phyloP scores from a whole-genome alignment of 2,113 vertebrate genomes.

The Butorides virescens region DNA sequence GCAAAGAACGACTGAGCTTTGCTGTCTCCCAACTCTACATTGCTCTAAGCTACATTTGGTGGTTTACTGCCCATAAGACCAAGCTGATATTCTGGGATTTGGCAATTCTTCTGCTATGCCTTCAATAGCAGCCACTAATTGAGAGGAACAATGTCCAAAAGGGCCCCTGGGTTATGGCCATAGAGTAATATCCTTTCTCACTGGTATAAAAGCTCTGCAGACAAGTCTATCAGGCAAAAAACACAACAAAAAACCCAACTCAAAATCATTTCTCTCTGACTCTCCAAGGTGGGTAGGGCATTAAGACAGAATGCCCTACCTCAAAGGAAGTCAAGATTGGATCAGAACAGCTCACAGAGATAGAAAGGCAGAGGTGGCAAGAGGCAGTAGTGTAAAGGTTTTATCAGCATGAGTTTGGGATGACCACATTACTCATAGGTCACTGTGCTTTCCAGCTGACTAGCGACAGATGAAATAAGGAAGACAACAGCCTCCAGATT shows the following conservation, averaged over 20 bases:
- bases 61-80: neutral
- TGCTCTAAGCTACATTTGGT: neutral
- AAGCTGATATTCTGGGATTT: neutral
- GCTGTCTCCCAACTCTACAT: neutral
- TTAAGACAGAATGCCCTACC: neutral
- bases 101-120: neutral
- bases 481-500: neutral
- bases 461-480: slow-evolving; percentile 49
- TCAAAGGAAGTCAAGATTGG: slow-evolving; percentile 55
- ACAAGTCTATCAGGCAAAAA: neutral
- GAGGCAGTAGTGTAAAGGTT: slow-evolving; percentile 26
- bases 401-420: slow-evolving; percentile 40
- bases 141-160: neutral
- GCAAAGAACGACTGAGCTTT: neutral
- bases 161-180: neutral
- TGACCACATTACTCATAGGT: slow-evolving; percentile 55
- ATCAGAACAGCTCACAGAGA: slow-evolving; percentile 37
- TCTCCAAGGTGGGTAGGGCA: neutral
- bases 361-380: slow-evolving; percentile 8
- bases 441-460: slow-evolving; percentile 52
- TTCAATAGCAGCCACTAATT: neutral
- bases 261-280: slow-evolving; percentile 10
- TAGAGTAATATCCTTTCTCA: neutral
- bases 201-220: neutral
- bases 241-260: neutral